A percentile compares a stretch with the other conserved stretches of the same genome.
Evolutionary conservation across 2,113 vertebrate species (phyloP).

Genomic region (Gadus macrocephalus): DNA sequence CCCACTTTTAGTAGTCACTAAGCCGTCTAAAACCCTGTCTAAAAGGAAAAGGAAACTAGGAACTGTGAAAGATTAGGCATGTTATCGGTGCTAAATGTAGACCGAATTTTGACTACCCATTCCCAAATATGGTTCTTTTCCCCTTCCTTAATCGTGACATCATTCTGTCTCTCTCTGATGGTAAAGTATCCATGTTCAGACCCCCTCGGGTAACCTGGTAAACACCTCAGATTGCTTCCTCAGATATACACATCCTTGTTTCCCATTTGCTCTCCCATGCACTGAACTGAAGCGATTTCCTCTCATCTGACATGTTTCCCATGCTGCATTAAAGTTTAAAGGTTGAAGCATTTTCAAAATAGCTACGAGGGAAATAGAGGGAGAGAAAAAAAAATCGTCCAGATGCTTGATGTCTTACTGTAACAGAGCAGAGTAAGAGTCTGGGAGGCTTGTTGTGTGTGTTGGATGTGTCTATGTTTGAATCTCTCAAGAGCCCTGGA

Average conservation of each 20-base stretch:
- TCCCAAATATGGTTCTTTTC: too few species aligned
- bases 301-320: conserved; percentile 33
- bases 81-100: too few species aligned
- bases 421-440: not conserved
- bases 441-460: not conserved
- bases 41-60: too few species aligned
- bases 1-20: too few species aligned
- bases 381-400: not conserved
- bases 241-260: conserved; percentile 15
- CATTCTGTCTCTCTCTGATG: not conserved
- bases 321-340: conserved; percentile 21
- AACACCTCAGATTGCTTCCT: conserved; percentile 15
- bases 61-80: too few species aligned
- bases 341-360: not conserved
- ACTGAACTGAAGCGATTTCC: conserved; percentile 20
- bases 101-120: too few species aligned
- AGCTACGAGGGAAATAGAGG: not conserved
- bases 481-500: too few species aligned
- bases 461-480: not conserved
- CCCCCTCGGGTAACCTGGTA: not conserved
- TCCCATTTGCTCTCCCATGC: conserved; percentile 23
- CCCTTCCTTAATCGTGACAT: not conserved
- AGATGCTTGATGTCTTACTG: not conserved
- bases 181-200: not conserved
- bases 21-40: too few species aligned